A percentile compares a stretch with the other conserved stretches of the same genome.
Conservation (phyloP, 2,888 invertebrate species). For the Eretmocerus hayati region DNA sequence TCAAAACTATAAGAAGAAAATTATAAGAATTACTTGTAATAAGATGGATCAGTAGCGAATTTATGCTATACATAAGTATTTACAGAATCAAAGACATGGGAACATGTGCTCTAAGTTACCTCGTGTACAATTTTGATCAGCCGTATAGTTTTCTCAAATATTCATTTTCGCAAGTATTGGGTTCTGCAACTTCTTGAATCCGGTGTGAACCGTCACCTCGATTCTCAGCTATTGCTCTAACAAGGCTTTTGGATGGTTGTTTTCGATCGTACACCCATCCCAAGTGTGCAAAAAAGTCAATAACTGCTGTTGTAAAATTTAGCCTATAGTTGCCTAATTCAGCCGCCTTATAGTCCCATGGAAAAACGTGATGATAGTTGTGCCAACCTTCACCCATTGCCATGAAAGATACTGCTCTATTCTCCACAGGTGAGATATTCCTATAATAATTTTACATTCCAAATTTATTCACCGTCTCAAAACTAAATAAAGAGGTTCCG, state of each 20-base stretch:
- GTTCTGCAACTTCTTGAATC: neutral
- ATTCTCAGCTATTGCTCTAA: conserved; percentile 50
- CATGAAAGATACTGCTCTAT: conserved; percentile 33
- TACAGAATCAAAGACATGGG: neutral
- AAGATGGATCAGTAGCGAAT: no score
- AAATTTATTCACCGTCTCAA: neutral
- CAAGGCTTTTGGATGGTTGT: conserved; percentile 53
- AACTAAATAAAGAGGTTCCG: neutral
- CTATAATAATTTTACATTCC: conserved; percentile 14
- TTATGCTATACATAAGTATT: no score
- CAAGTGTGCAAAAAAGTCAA: conserved; percentile 63
- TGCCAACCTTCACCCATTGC: conserved; percentile 50
- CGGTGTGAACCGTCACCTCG: conserved; percentile 50
- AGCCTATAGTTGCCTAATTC: conserved; percentile 61
- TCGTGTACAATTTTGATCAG: neutral
- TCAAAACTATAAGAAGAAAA: no score
- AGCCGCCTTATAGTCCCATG: conserved; percentile 87
- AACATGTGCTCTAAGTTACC: neutral
- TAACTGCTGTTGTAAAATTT: conserved; percentile 62
- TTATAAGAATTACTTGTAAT: no score
- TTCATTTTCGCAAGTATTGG: no score
- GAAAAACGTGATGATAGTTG: conserved; percentile 84
- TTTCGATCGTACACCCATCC: conserved; percentile 76
- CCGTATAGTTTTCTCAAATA: no score
- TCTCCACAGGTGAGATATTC: conserved; percentile 29